Conservation (phyloP, 2,888 invertebrate genomes). For the Drosophila fulvimacula region DNA sequence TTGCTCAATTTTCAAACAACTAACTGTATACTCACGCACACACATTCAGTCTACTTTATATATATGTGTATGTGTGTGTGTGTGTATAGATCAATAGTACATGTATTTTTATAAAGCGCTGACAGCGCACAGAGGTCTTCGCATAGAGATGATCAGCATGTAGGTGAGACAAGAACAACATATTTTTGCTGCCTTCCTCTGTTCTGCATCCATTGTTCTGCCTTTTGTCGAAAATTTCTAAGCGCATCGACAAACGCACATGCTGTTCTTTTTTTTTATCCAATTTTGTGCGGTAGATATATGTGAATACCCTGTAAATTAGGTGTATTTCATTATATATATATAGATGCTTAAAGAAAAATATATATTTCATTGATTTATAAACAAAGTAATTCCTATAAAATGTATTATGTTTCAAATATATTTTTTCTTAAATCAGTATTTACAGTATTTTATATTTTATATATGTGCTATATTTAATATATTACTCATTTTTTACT, state of each 20-base stretch:
- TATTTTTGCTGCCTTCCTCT: conserved; percentile 33
- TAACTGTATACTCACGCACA: conserved; percentile 65
- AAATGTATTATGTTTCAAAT: too few relatives aligned
- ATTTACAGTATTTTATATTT: too few relatives aligned
- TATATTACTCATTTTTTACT: too few relatives aligned
- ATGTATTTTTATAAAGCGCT: conserved; percentile 75
- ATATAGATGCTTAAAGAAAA: background rate
- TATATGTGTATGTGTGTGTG: conserved; percentile 17
- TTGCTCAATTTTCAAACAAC: conserved; percentile 77
- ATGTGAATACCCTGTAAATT: conserved; percentile 27
- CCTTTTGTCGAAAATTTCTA: conserved; percentile 29
- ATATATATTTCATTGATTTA: background rate
- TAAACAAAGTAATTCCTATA: too few relatives aligned
- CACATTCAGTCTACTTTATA: background rate
- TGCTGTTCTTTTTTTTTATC: background rate
- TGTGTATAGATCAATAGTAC: conserved; percentile 49
- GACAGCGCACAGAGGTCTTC: conserved; percentile 69
- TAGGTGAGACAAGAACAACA: conserved; percentile 74
- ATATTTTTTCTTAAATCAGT: too few relatives aligned
- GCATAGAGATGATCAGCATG: conserved; percentile 73
- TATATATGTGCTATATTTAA: too few relatives aligned
- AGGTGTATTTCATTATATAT: background rate
- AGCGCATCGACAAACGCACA: conserved; percentile 36
- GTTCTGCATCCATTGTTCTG: conserved; percentile 54
- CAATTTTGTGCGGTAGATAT: background rate